These are phyloP conservation scores for Malurus alboscapulatus DNA, from an alignment of 2,113 vertebrate genomes.

Conservation along the genomic window DNA sequence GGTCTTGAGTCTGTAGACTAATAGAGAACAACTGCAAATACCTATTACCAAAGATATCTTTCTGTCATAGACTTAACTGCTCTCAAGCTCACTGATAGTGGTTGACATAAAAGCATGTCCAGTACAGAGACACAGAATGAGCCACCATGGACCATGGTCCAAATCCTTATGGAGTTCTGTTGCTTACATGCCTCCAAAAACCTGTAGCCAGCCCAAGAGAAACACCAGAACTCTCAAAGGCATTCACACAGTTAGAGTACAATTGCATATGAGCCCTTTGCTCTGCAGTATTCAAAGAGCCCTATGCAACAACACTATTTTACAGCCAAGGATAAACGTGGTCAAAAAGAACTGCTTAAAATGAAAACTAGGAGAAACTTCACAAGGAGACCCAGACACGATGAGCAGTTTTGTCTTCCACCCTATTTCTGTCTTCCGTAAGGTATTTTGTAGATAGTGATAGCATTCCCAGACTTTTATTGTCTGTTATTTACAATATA, in stretches of 20 bases:
- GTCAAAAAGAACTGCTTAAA: background rate
- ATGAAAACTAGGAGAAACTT: background rate
- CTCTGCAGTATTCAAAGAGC: background rate
- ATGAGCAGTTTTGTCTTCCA: background rate
- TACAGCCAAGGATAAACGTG: background rate
- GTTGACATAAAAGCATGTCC: background rate
- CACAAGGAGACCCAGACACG: background rate
- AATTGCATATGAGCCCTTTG: background rate
- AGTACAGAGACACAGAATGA: background rate
- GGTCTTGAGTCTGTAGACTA: background rate
- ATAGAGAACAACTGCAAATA: background rate
- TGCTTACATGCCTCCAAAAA: background rate
- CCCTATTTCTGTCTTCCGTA: background rate
- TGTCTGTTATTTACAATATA: background rate
- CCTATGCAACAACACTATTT: background rate
- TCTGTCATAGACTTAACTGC: background rate
- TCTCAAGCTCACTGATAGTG: background rate
- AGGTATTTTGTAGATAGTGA: background rate
- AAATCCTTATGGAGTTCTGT: background rate
- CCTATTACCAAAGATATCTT: background rate
- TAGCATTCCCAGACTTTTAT: background rate
- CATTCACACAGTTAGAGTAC: background rate
- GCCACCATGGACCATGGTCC: background rate
- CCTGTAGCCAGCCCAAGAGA: background rate
- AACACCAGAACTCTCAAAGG: background rate